Base-by-base conservation (phyloP, 2,797 vertebrate species). In the Champsocephalus gunnari region DNA sequence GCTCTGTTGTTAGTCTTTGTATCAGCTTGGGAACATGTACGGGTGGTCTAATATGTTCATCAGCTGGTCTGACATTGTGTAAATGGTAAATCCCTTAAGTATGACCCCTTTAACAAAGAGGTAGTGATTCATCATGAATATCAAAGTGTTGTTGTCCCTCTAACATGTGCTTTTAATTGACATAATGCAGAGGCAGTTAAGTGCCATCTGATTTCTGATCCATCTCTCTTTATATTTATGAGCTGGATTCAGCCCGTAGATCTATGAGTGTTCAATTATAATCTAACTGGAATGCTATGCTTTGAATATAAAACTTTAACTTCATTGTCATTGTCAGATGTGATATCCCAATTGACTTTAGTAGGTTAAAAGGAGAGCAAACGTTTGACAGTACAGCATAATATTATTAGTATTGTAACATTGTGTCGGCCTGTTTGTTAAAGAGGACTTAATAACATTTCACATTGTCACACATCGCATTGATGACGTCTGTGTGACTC, bases 241-340 rank as follows among this genome's bases (percentile, higher is more conserved):
- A 68, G 17, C 28, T 73, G 21, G 74, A 38, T 38, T 38, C 8
- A 38, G 6, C 8, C 8, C 5, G 34, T 1, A 38, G 34, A 38
- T 38, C 34, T 38, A 9, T 28, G 28, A 28, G 28, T 28, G 28
- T 28, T 28, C 5, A 5, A 28, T 28, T 28, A 28, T 28, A 5
- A 9, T 38, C 34, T 38, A 38, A 60, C 21, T 79, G 61, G 41
- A 73, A 64, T 59, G 17, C 28, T 43, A 17, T 43, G 17, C 56
- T 19, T 0, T 34, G 0, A 51, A 51, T 51, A 21, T 14, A 51
- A 64, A 41, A 34, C 41, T 49, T n/a, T 32, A 50, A 53, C 19
- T 44, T 71, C 13, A 17, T 8, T 59, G 3, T 63, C 12, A 9
- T 53, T 9, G 51, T 58, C 14, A 16, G 17, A 14, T 55, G 62